Evolutionary conservation across 2,888 invertebrate species (phyloP).

Genomic region (Embidobia sp.): DNA sequence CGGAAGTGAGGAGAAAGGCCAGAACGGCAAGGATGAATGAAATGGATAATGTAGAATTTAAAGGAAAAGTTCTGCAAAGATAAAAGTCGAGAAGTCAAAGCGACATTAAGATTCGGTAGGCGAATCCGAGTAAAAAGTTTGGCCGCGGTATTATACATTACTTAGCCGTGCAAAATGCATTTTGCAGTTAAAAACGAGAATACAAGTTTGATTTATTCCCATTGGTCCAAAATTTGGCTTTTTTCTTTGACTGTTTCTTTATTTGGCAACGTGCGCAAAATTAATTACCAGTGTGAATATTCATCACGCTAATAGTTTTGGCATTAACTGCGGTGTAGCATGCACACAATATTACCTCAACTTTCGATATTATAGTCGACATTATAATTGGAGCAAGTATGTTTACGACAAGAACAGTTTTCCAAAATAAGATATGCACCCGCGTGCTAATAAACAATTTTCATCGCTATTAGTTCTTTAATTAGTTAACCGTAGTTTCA

Average conservation of each 20-base stretch:
- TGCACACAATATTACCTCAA: slow-evolving; percentile 35
- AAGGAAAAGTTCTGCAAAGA: slow-evolving; percentile 61
- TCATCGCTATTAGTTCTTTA: slow-evolving; percentile 40
- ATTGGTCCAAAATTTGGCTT: slow-evolving; percentile 12
- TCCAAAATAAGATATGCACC: slow-evolving; percentile 22
- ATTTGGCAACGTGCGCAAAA: slow-evolving; percentile 18
- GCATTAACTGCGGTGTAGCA: slow-evolving; percentile 42
- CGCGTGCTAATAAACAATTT: slow-evolving; percentile 31
- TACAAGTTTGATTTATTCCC: slow-evolving; percentile 39
- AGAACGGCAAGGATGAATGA: slow-evolving; percentile 58
- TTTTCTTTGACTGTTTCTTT: slow-evolving; percentile 4
- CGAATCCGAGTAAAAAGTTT: slow-evolving; percentile 59
- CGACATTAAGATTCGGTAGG: slow-evolving; percentile 59
- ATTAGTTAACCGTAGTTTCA: slow-evolving; percentile 29
- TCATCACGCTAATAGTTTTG: slow-evolving; percentile 44
- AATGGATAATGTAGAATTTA: slow-evolving; percentile 63
- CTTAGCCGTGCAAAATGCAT: slow-evolving; percentile 51
- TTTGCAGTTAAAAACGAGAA: slow-evolving; percentile 50
- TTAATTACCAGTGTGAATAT: slow-evolving; percentile 43
- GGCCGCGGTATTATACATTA: slow-evolving; percentile 56
- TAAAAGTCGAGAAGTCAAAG: slow-evolving; percentile 61
- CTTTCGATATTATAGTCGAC: slow-evolving; percentile 44
- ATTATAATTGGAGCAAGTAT: slow-evolving; percentile 20
- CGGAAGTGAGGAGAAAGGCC: slow-evolving; percentile 50
- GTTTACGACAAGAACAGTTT: slow-evolving; percentile 37